A percentile compares a stretch with the other conserved stretches of the same genome.
These are phyloP conservation scores for Grallaria varia DNA, from an alignment of 2,113 vertebrate species.

Conservation along the genomic window DNA sequence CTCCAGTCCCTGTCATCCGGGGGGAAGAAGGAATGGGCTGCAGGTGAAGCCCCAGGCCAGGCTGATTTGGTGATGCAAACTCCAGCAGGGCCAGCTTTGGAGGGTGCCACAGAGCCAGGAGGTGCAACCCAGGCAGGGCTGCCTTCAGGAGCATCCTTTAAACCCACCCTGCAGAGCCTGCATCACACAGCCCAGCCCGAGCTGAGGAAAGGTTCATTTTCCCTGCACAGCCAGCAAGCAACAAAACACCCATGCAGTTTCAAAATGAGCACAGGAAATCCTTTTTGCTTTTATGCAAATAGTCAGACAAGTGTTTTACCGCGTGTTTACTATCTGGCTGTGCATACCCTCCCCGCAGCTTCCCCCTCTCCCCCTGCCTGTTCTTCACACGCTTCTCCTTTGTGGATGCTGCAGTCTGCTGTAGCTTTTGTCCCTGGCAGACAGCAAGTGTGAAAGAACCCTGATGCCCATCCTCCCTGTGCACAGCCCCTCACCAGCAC, in stretches of 20 bases:
- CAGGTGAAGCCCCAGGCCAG: not conserved
- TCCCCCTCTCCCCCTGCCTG: not conserved
- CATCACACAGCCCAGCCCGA: not conserved
- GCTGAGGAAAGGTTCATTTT: not conserved
- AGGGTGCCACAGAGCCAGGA: too few species aligned
- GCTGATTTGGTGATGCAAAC: not conserved
- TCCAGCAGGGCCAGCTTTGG: not conserved
- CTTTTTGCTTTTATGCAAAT: not conserved
- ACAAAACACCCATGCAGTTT: not conserved
- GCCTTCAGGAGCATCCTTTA: not conserved
- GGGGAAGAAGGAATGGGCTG: not conserved
- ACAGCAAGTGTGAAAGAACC: accelerated
- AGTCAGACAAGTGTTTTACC: not conserved
- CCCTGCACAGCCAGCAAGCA: not conserved
- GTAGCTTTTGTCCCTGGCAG: not conserved
- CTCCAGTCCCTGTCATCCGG: accelerated
- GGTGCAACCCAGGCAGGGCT: not conserved
- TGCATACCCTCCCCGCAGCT: not conserved
- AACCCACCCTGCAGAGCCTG: not conserved
- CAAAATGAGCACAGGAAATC: not conserved
- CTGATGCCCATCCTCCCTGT: not conserved
- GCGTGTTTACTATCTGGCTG: not conserved
- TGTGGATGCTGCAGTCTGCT: not conserved
- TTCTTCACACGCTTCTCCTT: not conserved
- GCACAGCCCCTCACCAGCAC: not conserved